Conservation (phyloP, 2,797 vertebrate genomes). For the Sylvia borin region DNA sequence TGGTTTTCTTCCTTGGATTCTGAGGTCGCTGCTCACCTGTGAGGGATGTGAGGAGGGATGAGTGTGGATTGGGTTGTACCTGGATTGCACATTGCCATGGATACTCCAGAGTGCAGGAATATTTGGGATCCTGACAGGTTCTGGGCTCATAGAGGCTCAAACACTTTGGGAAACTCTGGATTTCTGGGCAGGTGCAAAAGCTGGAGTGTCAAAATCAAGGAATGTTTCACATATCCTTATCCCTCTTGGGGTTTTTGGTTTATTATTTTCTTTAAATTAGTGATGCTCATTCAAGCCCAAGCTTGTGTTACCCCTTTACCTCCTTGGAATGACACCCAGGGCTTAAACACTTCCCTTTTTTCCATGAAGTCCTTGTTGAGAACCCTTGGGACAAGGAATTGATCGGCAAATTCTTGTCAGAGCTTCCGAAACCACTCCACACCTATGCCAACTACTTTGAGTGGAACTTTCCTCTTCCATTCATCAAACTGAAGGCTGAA, state of each 20-base stretch:
- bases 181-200: not conserved
- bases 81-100: not conserved
- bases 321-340: not conserved
- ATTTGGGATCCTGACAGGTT: not conserved
- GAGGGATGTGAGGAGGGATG: not conserved
- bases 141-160: not conserved
- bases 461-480: slow-evolving; percentile 80
- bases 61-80: fast-evolving
- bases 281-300: not conserved
- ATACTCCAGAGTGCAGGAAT: not conserved
- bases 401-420: slow-evolving; percentile 78
- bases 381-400: slow-evolving; percentile 87
- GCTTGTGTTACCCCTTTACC: not conserved
- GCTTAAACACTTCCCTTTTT: not conserved
- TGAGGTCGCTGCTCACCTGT: fast-evolving
- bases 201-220: not conserved
- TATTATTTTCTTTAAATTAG: not conserved
- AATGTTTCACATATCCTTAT: not conserved
- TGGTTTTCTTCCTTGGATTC: not conserved
- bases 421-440: slow-evolving; percentile 78
- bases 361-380: slow-evolving; percentile 69
- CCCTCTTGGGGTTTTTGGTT: not conserved
- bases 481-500: slow-evolving; percentile 79
- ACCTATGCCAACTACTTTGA: slow-evolving; percentile 75
- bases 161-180: not conserved